Evolutionary conservation across 2,888 invertebrate species (phyloP), one percentile per base, ranked within the genome.

Genomic region (Aphodius granarius): DNA sequence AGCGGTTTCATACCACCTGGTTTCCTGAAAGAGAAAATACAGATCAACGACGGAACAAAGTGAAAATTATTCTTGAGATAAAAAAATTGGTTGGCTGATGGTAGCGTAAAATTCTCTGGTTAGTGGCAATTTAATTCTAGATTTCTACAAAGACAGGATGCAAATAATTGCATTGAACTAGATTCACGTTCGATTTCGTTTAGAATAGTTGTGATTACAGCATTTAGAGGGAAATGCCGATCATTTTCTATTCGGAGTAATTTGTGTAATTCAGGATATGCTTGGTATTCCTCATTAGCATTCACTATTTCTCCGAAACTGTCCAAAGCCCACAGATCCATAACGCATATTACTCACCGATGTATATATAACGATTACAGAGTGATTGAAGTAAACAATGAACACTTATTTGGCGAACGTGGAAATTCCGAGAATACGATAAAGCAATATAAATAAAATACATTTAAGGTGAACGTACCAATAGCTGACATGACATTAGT

Each of bases 11-110:
- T 85, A 62, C 79, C 78, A 78, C 72, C 78, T 74, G 80, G 83
- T 82, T 86, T 86, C 74, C 86, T 86, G 84, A 20, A 84, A 85
- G 43, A 79, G 81, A 78, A 79, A 80, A 76, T 66, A 75, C 71
- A 78, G 72, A 21, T 43, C 43, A 43, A 13, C 43, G n/a, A 16
- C 6, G 17, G 72, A 72, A 43, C 62, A 66, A 62, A 71, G 62
- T 22, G 62, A 71, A 71, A 43, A 22, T 68, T n/a, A 19, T 6
- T 15, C 6, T 65, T 65, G 17, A 65, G 13, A 65, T 65, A 18
- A 65, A 65, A 15, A 43, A 2, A 9, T 43, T 9, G 43, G 43
- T 43, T 1, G 9, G 43, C 43, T 43, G 43, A 13, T 43, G 9
- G 43, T 43, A n/a, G 17, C 66, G 66, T 18, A 13, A 43, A 43